Conservation (phyloP, 2,888 invertebrate species). For the Spodoptera exigua region DNA sequence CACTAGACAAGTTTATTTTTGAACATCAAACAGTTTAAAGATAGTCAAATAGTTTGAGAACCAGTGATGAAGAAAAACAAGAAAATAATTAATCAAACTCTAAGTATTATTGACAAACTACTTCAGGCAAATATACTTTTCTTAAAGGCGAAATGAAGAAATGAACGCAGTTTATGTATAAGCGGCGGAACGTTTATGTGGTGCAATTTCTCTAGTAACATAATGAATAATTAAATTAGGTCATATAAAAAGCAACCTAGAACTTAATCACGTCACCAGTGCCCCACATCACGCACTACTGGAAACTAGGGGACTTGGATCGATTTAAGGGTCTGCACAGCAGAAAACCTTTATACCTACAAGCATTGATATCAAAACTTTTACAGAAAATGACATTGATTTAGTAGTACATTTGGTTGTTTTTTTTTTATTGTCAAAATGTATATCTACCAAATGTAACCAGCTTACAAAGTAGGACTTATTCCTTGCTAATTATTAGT, state of each 20-base stretch:
- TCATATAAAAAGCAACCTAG: slow-evolving; percentile 63
- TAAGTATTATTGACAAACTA: neutral
- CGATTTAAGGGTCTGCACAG: slow-evolving; percentile 10
- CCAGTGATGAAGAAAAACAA: neutral
- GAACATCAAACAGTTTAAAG: slow-evolving; percentile 5
- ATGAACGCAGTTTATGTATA: slow-evolving; percentile 24
- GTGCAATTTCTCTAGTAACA: slow-evolving; percentile 44
- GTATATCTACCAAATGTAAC: too few species aligned
- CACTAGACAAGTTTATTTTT: slow-evolving; percentile 27
- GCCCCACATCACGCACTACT: slow-evolving; percentile 54
- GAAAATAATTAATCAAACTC: neutral
- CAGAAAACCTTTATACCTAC: slow-evolving; percentile 4
- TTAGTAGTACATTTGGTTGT: too few species aligned
- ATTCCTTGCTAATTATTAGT: too few species aligned
- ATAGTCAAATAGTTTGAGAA: slow-evolving; percentile 5
- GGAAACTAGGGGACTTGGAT: slow-evolving; percentile 28
- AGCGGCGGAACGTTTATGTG: slow-evolving; percentile 16
- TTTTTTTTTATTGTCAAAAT: too few species aligned
- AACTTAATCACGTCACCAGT: slow-evolving; percentile 51
- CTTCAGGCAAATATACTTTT: neutral
- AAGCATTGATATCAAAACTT: slow-evolving; percentile 2
- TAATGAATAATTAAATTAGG: slow-evolving; percentile 58
- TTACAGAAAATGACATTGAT: too few species aligned
- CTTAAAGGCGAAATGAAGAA: neutral
- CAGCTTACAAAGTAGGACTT: too few species aligned